Evolutionary conservation across 1,140 invertebrate genomes (phyloP).

Genomic region (Drosophila ercepeae): DNA sequence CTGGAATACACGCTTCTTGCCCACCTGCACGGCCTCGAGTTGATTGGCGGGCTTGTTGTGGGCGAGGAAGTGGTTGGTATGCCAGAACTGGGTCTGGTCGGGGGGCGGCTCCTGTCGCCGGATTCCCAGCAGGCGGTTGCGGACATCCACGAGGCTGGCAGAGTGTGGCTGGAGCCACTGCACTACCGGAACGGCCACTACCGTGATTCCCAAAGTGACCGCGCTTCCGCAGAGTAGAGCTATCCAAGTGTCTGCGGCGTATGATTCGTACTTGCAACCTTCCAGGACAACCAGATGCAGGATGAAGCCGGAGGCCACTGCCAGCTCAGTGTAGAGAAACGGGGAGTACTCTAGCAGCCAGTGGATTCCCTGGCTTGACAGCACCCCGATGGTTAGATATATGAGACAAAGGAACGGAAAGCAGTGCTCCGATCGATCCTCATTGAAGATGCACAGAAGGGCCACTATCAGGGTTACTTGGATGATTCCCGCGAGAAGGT

Average conservation of each 20-base stretch:
- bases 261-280: constrained; percentile 64
- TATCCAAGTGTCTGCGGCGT: constrained; percentile 42
- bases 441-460: constrained; percentile 68
- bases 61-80: constrained; percentile 73
- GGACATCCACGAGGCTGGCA: constrained; percentile 66
- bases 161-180: constrained; percentile 62
- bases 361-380: constrained; percentile 69
- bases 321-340: constrained; percentile 70
- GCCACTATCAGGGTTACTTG: constrained; percentile 66
- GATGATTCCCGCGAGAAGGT: constrained; percentile 74
- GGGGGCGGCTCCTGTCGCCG: constrained; percentile 29
- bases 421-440: constrained; percentile 61
- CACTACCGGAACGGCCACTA: constrained; percentile 41
- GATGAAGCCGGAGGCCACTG: constrained; percentile 42
- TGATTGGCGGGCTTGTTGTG: constrained; percentile 71
- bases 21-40: constrained; percentile 59
- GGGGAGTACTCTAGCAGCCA: constrained; percentile 70
- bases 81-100: constrained; percentile 68
- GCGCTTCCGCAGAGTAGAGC: constrained; percentile 51
- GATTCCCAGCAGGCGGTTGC: constrained; percentile 74
- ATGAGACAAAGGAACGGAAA: constrained; percentile 75
- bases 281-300: constrained; percentile 60
- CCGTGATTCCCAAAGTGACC: constrained; percentile 45
- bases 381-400: constrained; percentile 62
- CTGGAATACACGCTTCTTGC: constrained; percentile 64